Base-by-base conservation (phyloP, 64 coral and sea anemone species). In the Actinia equina region DNA sequence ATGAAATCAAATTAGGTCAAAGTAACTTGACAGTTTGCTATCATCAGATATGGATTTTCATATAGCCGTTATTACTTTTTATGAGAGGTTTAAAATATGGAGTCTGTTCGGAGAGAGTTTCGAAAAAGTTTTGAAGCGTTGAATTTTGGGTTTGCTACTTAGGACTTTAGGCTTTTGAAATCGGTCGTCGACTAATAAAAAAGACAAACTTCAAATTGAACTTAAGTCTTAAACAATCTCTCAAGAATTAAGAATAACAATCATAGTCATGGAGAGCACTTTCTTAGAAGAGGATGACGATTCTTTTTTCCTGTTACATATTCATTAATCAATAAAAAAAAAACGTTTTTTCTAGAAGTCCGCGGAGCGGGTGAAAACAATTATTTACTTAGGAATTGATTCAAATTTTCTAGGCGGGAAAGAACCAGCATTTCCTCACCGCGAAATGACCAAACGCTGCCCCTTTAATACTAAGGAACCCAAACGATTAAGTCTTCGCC, bases 241-340 rank as follows among this genome's bases (percentile, higher is more conserved):
- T 74, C 69, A 41, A 74, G 69, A 74, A 65, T 74, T 27, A 74
- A 74, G 27, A 74, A 74, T 74, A 74, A 74, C 69, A 74, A 74
- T 74, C 13, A 30, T 74, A 3, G 26, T 30, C 11, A 27, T 74
- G 41, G 69, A 74, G 25, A 41, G 69, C 69, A 74, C 69, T 74
- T 74, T 74, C 69, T 74, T 74, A 74, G 23, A 74, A 41, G 27
- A 74, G 25, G 26, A 27, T 41, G 69, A 74, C 25, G n/a, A 74
- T 74, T 74, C 69, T 8, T 10, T 26, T 74, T 74, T 74, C 69
- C 69, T 74, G 69, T 74, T 30, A 74, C 13, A 41, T 37, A 37
- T 37, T 41, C 69, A 41, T 74, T 74, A 30, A 74, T 74, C 26
- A 41, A 74, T 74, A 25, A 13, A 5, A 25, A 13, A 5, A 6